Base-by-base conservation (phyloP, 2,888 invertebrate species). In the Drosophila basisetae region DNA sequence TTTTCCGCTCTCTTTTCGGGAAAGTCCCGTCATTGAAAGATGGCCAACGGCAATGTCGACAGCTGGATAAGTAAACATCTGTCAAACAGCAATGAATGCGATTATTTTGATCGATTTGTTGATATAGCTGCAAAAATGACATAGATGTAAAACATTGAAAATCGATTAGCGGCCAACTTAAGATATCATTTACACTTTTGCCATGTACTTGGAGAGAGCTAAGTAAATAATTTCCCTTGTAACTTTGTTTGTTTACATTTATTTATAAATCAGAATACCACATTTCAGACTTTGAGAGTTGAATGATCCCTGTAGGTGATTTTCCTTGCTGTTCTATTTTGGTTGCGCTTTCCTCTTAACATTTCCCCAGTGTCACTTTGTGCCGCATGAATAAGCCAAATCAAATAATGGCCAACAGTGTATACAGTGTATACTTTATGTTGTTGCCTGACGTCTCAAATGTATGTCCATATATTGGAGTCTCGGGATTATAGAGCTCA, bases 391-490 rank as follows among this genome's bases (percentile, higher is more conserved):
- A 71, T 49, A 69, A 56, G 69, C 67, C 66, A 84, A 82, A 79
- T 83, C 85, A 84, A 87, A 84, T 84, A 84, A 77, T 82, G 77
- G 83, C 66, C 71, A 68, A 60, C 80, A 68, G 71, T 75, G 74
- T 55, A 60, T 63, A 66, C 13, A 68, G 71, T 75, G 74, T 55
- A 58, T 61, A 66, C 16, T 41, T 35, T 25, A 28, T 41, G 28
- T 47, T 31, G 37, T 30, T 47, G 43, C 43, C 71, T 31, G 39
- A 64, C 59, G 65, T 41, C 50, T 49, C 18, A 16, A 47, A 13
- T 18, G 50, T 50, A 18, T 49, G 43, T 47, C 47, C 54, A 68
- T 39, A 58, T 50, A 74, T 74, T 66, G 67, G 67, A 54, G 68
- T 69, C 55, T 39, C 52, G 72, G 80, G 80, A 80, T 76, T 76